Evolutionary conservation across 2,797 vertebrate species (phyloP).

Genomic region (Characodon lateralis): DNA sequence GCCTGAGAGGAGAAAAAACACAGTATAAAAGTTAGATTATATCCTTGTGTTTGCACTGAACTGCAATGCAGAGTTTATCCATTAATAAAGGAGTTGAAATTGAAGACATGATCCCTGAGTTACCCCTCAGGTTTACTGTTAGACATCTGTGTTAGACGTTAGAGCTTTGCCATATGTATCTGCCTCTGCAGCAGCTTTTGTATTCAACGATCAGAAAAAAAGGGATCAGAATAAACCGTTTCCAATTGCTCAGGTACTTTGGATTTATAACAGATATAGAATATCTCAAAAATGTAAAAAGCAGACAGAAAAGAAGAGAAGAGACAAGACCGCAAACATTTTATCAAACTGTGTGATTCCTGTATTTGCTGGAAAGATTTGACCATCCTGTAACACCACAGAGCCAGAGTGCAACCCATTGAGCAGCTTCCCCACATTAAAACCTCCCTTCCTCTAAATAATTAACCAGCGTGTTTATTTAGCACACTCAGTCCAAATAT

Average conservation of each 20-base stretch:
- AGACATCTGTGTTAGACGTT: constrained; percentile 38
- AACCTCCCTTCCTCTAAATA: constrained; percentile 44
- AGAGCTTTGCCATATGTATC: not conserved
- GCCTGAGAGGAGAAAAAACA: constrained; percentile 79
- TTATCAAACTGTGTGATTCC: not conserved
- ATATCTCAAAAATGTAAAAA: constrained; percentile 18
- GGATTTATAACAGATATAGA: not conserved
- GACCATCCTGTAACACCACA: constrained; percentile 40
- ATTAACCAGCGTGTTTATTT: constrained; percentile 52
- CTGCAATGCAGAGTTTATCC: too few species aligned
- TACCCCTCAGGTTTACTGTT: not conserved
- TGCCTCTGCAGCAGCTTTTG: constrained; percentile 7
- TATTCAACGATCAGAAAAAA: not conserved
- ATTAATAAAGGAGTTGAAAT: not conserved
- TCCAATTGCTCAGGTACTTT: not conserved
- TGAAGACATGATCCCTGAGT: constrained; percentile 4
- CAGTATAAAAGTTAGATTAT: not conserved
- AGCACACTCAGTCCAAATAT: constrained; percentile 37
- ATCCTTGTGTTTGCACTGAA: not conserved
- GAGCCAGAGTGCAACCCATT: constrained; percentile 26
- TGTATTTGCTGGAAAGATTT: constrained; percentile 54
- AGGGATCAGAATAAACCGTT: not conserved
- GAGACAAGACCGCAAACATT: not conserved
- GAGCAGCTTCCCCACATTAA: constrained; percentile 13
- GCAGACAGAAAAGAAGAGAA: not conserved